Percentiles rank a stretch among this genome's conserved stretches.
These are phyloP conservation scores for Hydroisotoma schaefferi DNA, from an alignment of 2,888 invertebrate species.

Conservation along the genomic window DNA sequence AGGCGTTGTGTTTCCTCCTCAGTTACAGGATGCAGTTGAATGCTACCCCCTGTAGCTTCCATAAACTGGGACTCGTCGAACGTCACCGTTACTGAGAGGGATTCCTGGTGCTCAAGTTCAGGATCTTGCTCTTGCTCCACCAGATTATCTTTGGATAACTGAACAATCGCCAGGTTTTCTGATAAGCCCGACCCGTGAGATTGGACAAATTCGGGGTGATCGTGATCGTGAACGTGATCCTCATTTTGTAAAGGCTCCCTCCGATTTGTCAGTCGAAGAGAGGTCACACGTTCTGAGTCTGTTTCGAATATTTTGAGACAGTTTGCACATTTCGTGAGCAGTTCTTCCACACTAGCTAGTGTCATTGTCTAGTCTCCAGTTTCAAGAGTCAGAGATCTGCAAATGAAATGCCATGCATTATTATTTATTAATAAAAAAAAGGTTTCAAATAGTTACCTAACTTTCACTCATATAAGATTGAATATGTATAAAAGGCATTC, in stretches of 20 bases:
- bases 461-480: no score
- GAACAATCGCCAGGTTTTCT: neutral
- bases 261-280: constrained; percentile 2
- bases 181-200: neutral
- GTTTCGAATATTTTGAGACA: constrained; percentile 5
- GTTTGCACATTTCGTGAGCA: constrained; percentile 17
- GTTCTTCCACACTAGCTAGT: neutral
- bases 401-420: no score
- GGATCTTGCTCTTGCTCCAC: neutral
- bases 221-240: no score
- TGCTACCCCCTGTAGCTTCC: neutral
- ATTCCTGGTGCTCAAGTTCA: neutral
- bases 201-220: no score
- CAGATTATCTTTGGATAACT: neutral
- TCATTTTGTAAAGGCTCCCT: neutral
- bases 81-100: neutral
- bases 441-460: no score
- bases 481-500: no score
- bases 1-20: constrained; percentile 7
- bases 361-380: no score
- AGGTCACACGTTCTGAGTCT: neutral
- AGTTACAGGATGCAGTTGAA: neutral
- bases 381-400: no score
- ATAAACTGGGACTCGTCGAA: neutral
- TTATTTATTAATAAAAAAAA: no score